These are phyloP conservation scores for Coecobrya sp. DNA, from an alignment of 2,888 invertebrate species.

Conservation along the genomic window DNA sequence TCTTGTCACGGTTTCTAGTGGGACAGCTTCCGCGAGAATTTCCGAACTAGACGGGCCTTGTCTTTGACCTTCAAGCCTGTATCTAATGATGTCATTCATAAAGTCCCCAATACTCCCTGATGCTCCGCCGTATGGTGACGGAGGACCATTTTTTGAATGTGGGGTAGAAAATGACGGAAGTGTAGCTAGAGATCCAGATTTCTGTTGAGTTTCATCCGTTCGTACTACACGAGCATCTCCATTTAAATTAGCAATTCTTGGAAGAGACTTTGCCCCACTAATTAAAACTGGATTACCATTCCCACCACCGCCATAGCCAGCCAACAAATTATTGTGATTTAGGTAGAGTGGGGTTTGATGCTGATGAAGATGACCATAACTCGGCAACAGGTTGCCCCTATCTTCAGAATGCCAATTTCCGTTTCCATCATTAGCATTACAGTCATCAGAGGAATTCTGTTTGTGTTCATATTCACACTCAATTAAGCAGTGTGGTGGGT, in stretches of 20 bases:
- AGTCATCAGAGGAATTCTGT: background rate
- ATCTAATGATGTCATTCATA: conserved; percentile 90
- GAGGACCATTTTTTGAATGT: background rate
- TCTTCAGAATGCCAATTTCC: conserved; percentile 1
- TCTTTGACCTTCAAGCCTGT: conserved; percentile 91
- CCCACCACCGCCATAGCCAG: background rate
- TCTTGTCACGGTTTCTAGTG: conserved; percentile 91
- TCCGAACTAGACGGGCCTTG: conserved; percentile 91
- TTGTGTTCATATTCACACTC: conserved; percentile 55
- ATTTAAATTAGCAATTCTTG: conserved; percentile 64
- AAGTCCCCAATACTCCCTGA: conserved; percentile 92
- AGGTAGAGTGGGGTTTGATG: conserved; percentile 10
- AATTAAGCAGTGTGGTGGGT: conserved; percentile 58
- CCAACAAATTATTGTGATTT: conserved; percentile 7
- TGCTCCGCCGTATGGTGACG: conserved; percentile 48
- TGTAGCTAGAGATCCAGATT: conserved; percentile 76
- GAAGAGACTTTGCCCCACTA: conserved; percentile 79
- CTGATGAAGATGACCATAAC: background rate
- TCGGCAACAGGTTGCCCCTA: conserved; percentile 65
- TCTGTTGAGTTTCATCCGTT: conserved; percentile 19
- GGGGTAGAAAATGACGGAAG: conserved; percentile 34
- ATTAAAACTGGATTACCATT: conserved; percentile 59
- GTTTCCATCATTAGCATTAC: background rate
- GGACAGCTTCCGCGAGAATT: conserved; percentile 92
- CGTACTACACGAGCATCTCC: background rate